Conservation (phyloP, 2,888 invertebrate species). For the Cephonodes hylas region DNA sequence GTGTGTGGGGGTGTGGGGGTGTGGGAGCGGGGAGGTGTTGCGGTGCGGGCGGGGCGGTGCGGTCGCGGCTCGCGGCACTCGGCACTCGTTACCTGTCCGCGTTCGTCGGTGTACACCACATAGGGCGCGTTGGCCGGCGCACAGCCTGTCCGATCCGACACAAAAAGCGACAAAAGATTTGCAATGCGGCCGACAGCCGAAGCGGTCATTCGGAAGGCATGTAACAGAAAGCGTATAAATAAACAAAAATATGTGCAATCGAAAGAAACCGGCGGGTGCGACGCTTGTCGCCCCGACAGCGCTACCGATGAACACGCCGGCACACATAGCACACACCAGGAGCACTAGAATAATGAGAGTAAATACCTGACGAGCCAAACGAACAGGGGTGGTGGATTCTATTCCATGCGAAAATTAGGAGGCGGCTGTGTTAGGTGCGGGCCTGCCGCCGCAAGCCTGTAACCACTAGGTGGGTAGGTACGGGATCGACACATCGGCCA, state of each 20-base stretch:
- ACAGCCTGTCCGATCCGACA: slow-evolving; percentile 79
- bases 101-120: slow-evolving; percentile 97
- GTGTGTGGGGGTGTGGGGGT: slow-evolving; percentile 15
- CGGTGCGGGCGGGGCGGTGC: slow-evolving; percentile 20
- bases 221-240: slow-evolving; percentile 80
- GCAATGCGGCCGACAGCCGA: slow-evolving; percentile 77
- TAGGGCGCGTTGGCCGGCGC: slow-evolving; percentile 94
- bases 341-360: slow-evolving; percentile 77
- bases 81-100: slow-evolving; percentile 93
- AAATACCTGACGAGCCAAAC: slow-evolving; percentile 81
- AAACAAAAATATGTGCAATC: slow-evolving; percentile 74
- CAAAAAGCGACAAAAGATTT: slow-evolving; percentile 78
- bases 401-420: slow-evolving; percentile 80
- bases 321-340: slow-evolving; percentile 77
- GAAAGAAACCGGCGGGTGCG: slow-evolving; percentile 58
- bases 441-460: slow-evolving; percentile 75
- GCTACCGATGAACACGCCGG: slow-evolving; percentile 69
- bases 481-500: slow-evolving; percentile 75
- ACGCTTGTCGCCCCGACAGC: slow-evolving; percentile 58
- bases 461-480: slow-evolving; percentile 60
- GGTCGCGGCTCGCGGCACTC: slow-evolving; percentile 39
- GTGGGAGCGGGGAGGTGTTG: slow-evolving; percentile 27
- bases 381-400: slow-evolving; percentile 79
- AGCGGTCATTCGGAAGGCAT: slow-evolving; percentile 81
- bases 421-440: slow-evolving; percentile 80